Evolutionary conservation across 2,888 invertebrate species (phyloP).

Genomic region (Apodemia duryi): DNA sequence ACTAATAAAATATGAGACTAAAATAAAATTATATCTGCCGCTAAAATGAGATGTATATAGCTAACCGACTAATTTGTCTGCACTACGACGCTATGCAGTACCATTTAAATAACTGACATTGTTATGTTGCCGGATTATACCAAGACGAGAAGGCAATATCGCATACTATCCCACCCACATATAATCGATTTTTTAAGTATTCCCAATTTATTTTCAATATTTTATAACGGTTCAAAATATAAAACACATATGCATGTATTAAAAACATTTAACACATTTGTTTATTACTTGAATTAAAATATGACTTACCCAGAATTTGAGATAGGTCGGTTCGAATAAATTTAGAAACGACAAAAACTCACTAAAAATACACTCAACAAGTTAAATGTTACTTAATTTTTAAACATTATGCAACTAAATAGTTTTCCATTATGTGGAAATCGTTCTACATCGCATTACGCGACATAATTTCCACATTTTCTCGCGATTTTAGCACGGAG

Average conservation of each 20-base stretch:
- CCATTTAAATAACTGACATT: conserved; percentile 58
- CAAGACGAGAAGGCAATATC: conserved; percentile 47
- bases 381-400: conserved; percentile 45
- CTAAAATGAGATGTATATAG: conserved; percentile 36
- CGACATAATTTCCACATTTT: conserved; percentile 70
- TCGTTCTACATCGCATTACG: conserved; percentile 47
- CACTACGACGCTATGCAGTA: conserved; percentile 44
- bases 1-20: conserved; percentile 19
- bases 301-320: conserved; percentile 66
- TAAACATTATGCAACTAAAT: conserved; percentile 49
- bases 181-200: conserved; percentile 73
- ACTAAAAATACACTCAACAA: conserved; percentile 63
- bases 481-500: conserved; percentile 59
- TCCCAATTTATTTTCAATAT: conserved; percentile 33
- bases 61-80: conserved; percentile 50
- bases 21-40: conserved; percentile 27
- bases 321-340: conserved; percentile 64
- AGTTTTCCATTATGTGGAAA: conserved; percentile 35
- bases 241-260: conserved; percentile 5
- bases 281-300: conserved; percentile 36
- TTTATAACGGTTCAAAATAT: conserved; percentile 12
- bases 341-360: conserved; percentile 70
- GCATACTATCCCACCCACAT: conserved; percentile 69
- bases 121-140: conserved; percentile 58
- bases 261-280: neutral